Evolutionary conservation across 1,140 invertebrate genomes (phyloP).

Genomic region (Caenorhabditis tropicalis): DNA sequence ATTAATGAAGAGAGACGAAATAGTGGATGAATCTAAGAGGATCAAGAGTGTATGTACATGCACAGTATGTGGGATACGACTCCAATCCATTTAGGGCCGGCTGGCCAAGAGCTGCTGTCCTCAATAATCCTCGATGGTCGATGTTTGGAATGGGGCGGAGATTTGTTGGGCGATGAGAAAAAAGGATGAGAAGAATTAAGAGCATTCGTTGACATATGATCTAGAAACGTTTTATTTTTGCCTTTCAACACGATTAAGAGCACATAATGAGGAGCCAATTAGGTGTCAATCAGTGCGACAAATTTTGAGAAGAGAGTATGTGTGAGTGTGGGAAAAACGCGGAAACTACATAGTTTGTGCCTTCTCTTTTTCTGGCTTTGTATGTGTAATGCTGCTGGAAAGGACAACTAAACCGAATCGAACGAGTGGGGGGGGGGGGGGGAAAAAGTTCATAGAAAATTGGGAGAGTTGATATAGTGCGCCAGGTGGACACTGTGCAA

Average conservation of each 20-base stretch:
- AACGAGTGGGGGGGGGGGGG: too few relatives aligned
- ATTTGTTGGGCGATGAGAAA: background rate
- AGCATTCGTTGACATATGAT: background rate
- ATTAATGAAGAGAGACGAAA: background rate
- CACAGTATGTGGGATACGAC: background rate
- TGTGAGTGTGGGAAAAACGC: background rate
- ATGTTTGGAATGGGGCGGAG: background rate
- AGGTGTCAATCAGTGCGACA: background rate
- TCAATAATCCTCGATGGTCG: background rate
- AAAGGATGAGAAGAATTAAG: background rate
- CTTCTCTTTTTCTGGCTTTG: background rate
- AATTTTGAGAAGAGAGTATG: background rate
- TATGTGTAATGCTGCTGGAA: background rate
- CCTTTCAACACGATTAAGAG: background rate
- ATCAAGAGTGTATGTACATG: background rate
- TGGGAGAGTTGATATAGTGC: conserved; percentile 31
- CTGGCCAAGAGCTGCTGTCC: background rate
- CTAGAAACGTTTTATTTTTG: background rate
- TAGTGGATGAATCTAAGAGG: background rate
- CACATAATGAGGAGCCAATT: background rate
- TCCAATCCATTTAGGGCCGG: background rate
- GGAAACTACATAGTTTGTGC: background rate
- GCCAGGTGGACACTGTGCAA: conserved; percentile 6
- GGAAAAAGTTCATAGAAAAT: conserved; percentile 8
- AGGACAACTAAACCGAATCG: background rate